A percentile compares a stretch with the other conserved stretches of the same genome.
phyloP scores from a whole-genome alignment of 1,140 invertebrate genomes.

The Drosophila pallidifrons region DNA sequence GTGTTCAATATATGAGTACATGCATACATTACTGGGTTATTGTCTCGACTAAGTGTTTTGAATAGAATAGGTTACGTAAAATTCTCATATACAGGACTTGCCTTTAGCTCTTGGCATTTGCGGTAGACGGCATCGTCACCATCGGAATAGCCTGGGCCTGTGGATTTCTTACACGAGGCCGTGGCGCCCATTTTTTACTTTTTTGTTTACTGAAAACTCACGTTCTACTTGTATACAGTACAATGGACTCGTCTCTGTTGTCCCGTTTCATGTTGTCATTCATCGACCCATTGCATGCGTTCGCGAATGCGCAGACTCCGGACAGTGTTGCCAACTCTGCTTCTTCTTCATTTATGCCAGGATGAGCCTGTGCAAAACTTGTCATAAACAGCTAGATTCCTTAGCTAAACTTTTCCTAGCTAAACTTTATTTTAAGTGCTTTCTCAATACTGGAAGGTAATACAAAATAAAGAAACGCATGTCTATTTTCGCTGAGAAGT shows the following conservation, averaged over 20 bases:
- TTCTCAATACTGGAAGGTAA: no score
- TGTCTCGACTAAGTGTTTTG: no score
- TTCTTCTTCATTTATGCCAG: no score
- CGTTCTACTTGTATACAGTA: neutral
- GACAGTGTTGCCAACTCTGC: no score
- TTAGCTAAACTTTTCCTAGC: no score
- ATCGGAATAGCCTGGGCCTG: slow-evolving; percentile 50
- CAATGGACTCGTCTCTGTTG: slow-evolving; percentile 26
- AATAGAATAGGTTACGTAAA: slow-evolving; percentile 10
- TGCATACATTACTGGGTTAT: neutral
- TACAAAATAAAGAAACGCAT: no score
- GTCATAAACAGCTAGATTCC: no score
- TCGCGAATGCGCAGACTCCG: slow-evolving; percentile 49
- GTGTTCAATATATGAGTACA: neutral
- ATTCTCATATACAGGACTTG: slow-evolving; percentile 12
- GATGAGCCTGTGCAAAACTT: no score
- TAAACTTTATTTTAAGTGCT: no score
- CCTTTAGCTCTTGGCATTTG: slow-evolving; percentile 79
- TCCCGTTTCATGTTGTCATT: slow-evolving; percentile 2
- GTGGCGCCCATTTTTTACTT: slow-evolving; percentile 61
- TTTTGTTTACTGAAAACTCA: neutral
- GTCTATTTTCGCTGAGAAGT: no score
- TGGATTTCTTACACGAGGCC: slow-evolving; percentile 62
- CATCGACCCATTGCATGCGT: slow-evolving; percentile 3
- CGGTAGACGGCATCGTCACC: slow-evolving; percentile 75